phyloP scores from a whole-genome alignment of 2,797 vertebrate genomes.

The Hypotaenidia okinawae region DNA sequence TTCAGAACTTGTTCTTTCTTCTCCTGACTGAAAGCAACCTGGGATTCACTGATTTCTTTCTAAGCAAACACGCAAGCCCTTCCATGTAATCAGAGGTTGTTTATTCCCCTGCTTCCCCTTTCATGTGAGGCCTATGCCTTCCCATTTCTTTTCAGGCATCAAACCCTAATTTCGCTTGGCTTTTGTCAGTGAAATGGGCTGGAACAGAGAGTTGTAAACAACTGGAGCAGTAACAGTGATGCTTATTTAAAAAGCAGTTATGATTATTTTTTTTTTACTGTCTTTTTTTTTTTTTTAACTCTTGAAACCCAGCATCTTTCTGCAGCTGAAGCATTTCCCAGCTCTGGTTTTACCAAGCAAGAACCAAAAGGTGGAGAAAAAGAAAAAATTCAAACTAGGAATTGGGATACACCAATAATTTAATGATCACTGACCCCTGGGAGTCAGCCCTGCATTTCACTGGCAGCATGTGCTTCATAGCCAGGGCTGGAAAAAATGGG shows the following conservation, averaged over 20 bases:
- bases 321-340: not conserved
- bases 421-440: not conserved
- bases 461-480: too few species aligned
- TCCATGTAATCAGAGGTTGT: conserved; percentile 59
- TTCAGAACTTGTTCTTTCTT: not conserved
- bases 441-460: not conserved
- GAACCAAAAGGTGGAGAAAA: not conserved
- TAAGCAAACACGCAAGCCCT: not conserved
- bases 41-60: not conserved
- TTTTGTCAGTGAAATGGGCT: conserved; percentile 59
- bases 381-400: not conserved
- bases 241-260: conserved; percentile 22
- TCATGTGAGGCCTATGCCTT: conserved; percentile 16
- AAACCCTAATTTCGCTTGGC: conserved; percentile 32
- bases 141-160: conserved; percentile 22
- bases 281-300: not conserved
- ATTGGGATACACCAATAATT: not conserved
- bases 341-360: not conserved
- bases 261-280: not conserved
- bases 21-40: not conserved
- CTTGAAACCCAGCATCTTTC: not conserved
- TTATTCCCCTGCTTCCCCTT: conserved; percentile 40
- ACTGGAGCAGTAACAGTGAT: not conserved
- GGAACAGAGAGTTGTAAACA: conserved; percentile 60
- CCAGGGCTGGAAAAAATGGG: not conserved